Conservation (phyloP, 2,888 invertebrate species). For the Acleris laterana region DNA sequence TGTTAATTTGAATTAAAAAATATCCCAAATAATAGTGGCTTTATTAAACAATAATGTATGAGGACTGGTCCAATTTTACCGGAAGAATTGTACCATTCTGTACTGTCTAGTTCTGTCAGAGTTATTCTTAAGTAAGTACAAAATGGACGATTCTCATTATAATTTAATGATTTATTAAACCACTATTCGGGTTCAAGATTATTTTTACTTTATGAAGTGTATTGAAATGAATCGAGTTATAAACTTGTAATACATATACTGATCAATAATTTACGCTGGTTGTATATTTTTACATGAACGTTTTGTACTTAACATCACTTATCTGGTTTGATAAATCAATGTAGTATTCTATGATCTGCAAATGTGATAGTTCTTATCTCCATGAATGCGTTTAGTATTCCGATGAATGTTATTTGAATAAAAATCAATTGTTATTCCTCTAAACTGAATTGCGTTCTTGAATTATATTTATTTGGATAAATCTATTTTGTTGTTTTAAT, state of each 20-base stretch:
- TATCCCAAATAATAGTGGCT: too few relatives aligned
- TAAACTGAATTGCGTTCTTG: constrained; percentile 35
- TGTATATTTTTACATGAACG: constrained; percentile 29
- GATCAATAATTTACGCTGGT: constrained; percentile 15
- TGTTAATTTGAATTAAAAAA: too few relatives aligned
- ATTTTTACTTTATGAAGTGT: neutral
- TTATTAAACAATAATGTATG: neutral
- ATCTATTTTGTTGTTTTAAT: constrained; percentile 7
- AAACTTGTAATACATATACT: neutral
- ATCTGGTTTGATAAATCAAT: constrained; percentile 21
- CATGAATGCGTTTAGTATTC: constrained; percentile 23
- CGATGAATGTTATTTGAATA: constrained; percentile 17
- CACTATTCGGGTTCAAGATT: constrained; percentile 1
- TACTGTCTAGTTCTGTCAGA: constrained; percentile 2
- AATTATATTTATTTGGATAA: constrained; percentile 37
- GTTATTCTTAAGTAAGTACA: constrained; percentile 28
- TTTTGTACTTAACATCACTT: constrained; percentile 29
- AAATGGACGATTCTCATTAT: constrained; percentile 28
- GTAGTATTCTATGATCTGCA: constrained; percentile 31
- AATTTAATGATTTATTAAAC: constrained; percentile 15
- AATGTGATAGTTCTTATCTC: constrained; percentile 31
- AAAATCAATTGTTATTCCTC: constrained; percentile 28
- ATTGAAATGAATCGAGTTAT: constrained; percentile 12
- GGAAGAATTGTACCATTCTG: neutral
- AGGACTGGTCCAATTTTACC: neutral